Percentiles rank a stretch among this genome's conserved stretches.
These are phyloP conservation scores for Hydrolagus colliei DNA, from an alignment of 2,797 vertebrate genomes.

Conservation along the genomic window DNA sequence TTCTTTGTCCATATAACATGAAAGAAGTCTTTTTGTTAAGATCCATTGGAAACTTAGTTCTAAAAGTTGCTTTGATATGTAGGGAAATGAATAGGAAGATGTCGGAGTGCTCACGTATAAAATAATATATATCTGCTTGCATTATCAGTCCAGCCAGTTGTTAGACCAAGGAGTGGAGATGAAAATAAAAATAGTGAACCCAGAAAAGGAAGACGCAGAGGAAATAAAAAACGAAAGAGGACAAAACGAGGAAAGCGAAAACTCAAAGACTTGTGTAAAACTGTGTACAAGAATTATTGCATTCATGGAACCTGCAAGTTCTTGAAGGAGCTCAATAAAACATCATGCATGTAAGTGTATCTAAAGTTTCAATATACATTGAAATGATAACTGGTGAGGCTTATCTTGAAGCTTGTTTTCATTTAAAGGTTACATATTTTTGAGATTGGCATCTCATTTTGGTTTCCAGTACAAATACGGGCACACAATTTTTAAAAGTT, in stretches of 20 bases:
- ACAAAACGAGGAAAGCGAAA: constrained; percentile 52
- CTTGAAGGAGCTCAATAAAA: constrained; percentile 44
- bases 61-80: no score
- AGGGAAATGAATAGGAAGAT: no score
- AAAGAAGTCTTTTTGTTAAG: no score
- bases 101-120: no score
- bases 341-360: constrained; percentile 60
- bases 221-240: constrained; percentile 46
- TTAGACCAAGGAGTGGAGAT: constrained; percentile 52
- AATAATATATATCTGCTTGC: constrained; percentile 2
- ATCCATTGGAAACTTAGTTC: no score
- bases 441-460: no score
- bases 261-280: constrained; percentile 55
- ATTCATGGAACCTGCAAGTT: constrained; percentile 64
- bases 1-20: no score
- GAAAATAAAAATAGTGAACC: constrained; percentile 46
- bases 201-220: constrained; percentile 50
- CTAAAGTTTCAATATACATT: background rate
- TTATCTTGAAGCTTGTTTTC: no score
- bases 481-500: no score
- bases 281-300: constrained; percentile 60
- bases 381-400: no score
- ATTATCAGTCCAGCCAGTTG: constrained; percentile 54
- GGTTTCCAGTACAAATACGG: no score
- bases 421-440: no score